A percentile compares a stretch with the other conserved stretches of the same genome.
phyloP scores from a whole-genome alignment of 1,140 invertebrate genomes.

The Delia radicum region DNA sequence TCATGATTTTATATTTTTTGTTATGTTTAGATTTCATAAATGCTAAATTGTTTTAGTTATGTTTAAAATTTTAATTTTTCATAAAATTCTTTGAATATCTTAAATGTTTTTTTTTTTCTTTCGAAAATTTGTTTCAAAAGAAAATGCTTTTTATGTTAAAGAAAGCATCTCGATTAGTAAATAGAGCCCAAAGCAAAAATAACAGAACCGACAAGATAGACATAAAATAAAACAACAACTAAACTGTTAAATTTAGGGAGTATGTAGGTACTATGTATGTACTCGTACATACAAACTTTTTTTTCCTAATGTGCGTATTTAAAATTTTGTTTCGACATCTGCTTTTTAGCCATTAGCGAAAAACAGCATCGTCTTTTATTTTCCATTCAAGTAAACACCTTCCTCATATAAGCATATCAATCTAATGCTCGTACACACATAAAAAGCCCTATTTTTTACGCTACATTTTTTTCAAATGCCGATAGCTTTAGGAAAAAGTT shows the following conservation, averaged over 20 bases:
- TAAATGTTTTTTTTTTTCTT: not conserved
- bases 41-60: not conserved
- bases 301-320: not conserved
- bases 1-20: not conserved
- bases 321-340: not conserved
- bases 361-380: not conserved
- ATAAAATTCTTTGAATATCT: not conserved
- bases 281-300: too few relatives aligned
- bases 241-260: too few relatives aligned
- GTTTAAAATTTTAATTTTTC: not conserved
- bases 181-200: not conserved
- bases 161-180: not conserved
- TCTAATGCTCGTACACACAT: not conserved
- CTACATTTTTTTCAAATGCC: not conserved
- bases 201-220: not conserved
- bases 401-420: not conserved
- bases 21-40: not conserved
- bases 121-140: not conserved
- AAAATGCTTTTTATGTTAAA: not conserved
- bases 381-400: not conserved
- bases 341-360: constrained; percentile 3
- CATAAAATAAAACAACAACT: too few relatives aligned
- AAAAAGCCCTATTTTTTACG: not conserved
- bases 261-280: too few relatives aligned
- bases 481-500: not conserved